phyloP scores from a whole-genome alignment of 1,140 invertebrate genomes.

The Diprion similis region DNA sequence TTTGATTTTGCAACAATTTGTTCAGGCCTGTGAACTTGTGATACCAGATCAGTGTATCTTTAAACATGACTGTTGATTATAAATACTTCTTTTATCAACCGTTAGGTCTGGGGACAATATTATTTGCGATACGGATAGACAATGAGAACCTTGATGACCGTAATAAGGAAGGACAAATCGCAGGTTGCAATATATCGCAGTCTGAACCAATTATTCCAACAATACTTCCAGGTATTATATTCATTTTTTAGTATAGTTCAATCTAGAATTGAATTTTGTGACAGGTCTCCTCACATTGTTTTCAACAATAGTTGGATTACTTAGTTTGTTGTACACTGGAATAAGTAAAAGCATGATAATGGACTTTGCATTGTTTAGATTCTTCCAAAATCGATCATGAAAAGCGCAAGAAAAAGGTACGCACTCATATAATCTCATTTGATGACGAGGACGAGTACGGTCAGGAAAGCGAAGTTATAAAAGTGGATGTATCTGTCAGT shows the following conservation, averaged over 20 bases:
- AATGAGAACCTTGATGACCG: constrained; percentile 79
- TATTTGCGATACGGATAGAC: constrained; percentile 91
- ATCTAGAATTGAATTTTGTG: not conserved
- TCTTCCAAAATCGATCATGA: constrained; percentile 61
- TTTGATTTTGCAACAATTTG: not conserved
- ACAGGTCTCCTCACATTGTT: no score
- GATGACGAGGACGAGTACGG: constrained; percentile 62
- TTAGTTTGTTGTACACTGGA: no score
- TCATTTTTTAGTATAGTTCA: not conserved
- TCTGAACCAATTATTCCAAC: constrained; percentile 65
- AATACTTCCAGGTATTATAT: constrained; percentile 42
- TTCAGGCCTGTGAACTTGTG: constrained; percentile 3
- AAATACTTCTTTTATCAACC: constrained; percentile 34
- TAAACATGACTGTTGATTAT: constrained; percentile 15
- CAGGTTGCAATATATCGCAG: constrained; percentile 47
- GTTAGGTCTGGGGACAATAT: constrained; percentile 80
- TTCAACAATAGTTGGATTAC: no score
- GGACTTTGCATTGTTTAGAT: constrained; percentile 34
- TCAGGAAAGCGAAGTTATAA: constrained; percentile 29
- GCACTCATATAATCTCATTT: constrained; percentile 70
- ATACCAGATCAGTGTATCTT: no score
- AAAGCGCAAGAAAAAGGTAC: constrained; percentile 66
- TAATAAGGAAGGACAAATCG: constrained; percentile 50
- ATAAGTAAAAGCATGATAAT: constrained; percentile 6
- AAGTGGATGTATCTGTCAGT: constrained; percentile 55